A percentile compares a stretch with the other conserved stretches of the same genome.
Evolutionary conservation across 2,888 invertebrate species (phyloP).

Genomic region (Acanthosepion pharaonis): DNA sequence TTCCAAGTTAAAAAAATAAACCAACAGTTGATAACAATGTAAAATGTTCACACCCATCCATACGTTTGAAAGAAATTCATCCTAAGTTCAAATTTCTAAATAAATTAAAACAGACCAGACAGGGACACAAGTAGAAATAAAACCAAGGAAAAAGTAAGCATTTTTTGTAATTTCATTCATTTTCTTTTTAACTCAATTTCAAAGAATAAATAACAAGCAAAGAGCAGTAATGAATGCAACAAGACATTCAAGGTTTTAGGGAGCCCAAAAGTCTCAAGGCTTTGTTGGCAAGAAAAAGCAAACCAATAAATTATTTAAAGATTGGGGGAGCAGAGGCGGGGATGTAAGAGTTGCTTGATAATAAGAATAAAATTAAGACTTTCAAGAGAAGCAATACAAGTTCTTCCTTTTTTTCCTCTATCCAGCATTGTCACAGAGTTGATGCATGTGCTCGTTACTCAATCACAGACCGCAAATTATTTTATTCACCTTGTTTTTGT

Average conservation of each 20-base stretch:
- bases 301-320: neutral
- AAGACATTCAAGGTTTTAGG: neutral
- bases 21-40: neutral
- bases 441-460: neutral
- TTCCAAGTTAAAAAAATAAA: neutral
- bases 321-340: too few species aligned
- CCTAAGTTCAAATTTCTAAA: neutral
- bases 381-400: neutral
- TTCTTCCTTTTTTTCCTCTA: neutral
- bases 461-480: neutral
- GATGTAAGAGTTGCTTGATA: neutral
- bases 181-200: neutral
- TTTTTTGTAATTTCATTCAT: neutral
- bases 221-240: neutral
- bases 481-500: neutral
- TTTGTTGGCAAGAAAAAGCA: conserved; percentile 8
- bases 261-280: neutral
- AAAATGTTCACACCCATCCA: neutral
- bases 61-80: neutral
- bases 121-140: neutral
- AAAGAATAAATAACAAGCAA: conserved; percentile 11
- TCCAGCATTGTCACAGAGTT: neutral
- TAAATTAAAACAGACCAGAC: neutral
- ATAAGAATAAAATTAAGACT: neutral
- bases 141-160: neutral